Percentiles rank a stretch among this genome's conserved stretches.
These are phyloP conservation scores for Cheracebus regulus DNA, from an alignment of 2,797 vertebrate genomes.

Conservation along the genomic window DNA sequence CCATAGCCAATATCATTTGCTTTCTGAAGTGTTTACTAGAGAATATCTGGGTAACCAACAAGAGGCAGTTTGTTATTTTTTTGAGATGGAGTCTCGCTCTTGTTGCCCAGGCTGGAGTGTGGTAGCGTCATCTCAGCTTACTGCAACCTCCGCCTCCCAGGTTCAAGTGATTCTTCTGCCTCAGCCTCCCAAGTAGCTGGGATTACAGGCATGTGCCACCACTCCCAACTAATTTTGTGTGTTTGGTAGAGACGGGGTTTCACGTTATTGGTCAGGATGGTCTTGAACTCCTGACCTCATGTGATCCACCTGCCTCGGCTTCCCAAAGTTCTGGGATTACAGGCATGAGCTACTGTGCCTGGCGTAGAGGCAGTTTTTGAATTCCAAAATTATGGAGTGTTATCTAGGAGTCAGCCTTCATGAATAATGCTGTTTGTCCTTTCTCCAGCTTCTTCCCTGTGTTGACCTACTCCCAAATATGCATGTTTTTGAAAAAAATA, in stretches of 20 bases:
- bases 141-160: too few species aligned
- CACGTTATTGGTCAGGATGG: too few species aligned
- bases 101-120: too few species aligned
- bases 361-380: neutral
- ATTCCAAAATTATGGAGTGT: neutral
- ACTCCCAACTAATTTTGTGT: too few species aligned
- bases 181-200: too few species aligned
- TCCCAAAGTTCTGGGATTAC: neutral
- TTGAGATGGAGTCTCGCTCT: too few species aligned
- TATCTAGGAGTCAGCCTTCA: neutral
- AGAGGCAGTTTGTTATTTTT: neutral
- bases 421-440: too few species aligned
- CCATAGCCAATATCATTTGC: neutral
- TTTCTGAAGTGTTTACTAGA: neutral
- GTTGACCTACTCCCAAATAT: neutral
- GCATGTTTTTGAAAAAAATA: neutral
- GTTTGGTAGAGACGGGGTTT: too few species aligned
- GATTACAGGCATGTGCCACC: too few species aligned
- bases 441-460: neutral
- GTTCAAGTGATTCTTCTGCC: too few species aligned
- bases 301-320: too few species aligned
- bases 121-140: fast-evolving
- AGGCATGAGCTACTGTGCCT: neutral
- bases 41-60: neutral
- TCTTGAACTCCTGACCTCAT: too few species aligned